Base-by-base conservation (phyloP, 37 sponge, comb jelly and placozoan genomes). In the Petrosia ficiformis region DNA sequence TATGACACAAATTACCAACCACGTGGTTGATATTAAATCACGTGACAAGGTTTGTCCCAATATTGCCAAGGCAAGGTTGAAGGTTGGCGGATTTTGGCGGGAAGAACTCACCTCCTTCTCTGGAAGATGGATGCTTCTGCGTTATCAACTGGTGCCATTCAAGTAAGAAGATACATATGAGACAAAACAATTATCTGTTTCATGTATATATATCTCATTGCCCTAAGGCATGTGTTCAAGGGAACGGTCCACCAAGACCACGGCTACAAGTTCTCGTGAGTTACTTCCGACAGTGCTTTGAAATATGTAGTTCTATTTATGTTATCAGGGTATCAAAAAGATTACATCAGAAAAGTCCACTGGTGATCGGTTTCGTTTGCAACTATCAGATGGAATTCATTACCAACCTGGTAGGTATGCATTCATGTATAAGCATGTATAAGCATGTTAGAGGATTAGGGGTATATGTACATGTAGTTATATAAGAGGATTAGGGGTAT, bases 311-410 rank as follows among this genome's bases (percentile, higher is more conserved):
- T 48, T 48, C 54, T 19, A 48, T 19, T 48, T 19, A 29, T 24
- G 63, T n/a, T 26, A 26, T n/a, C 11, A 61, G 26, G 28, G 28
- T 11, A 31, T 77, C 52, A 77, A 41, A 31, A 48, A 48, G 8
- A 14, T 19, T 48, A 22, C 68, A n/a, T 32, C 43, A 11, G 64
- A 25, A 36, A 11, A 28, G 14, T 61, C 60, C 34, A 8, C 31
- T 19, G 42, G 66, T 0, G 74, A 88, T 4, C 48, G 85, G 26
- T 89, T 76, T 48, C 44, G 85, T 32, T 52, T 83, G 14, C 89
- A 89, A 43, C 42, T 89, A 59, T 89, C 89, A 19, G 89, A 89
- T 39, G 89, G 89, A 2, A 29, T 19, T 8, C 32, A 68, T 32
- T 83, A 74, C 33, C 85, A 83, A 44, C 85, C 89, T 0, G 83